phyloP scores from a whole-genome alignment of 2,797 vertebrate species.

The Danio aesculapii region DNA sequence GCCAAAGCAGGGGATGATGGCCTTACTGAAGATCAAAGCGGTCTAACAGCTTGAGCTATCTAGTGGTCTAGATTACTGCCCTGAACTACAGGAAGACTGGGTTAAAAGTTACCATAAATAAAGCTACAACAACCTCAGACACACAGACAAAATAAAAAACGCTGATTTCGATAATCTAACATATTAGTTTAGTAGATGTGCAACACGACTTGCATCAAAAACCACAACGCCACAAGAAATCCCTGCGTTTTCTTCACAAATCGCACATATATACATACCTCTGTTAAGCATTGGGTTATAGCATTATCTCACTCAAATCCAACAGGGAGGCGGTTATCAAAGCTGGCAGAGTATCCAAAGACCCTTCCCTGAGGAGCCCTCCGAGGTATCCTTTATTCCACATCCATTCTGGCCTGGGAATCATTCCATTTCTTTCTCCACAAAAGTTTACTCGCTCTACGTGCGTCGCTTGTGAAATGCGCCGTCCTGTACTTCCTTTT shows the following conservation, averaged over 20 bases:
- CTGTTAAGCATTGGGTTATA: constrained; percentile 67
- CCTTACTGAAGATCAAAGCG: constrained; percentile 55
- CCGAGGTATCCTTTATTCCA: constrained; percentile 66
- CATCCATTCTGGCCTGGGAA: constrained; percentile 56
- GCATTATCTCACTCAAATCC: constrained; percentile 66
- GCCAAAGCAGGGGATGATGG: constrained; percentile 53
- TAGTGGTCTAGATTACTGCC: constrained; percentile 42
- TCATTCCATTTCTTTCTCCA: constrained; percentile 63
- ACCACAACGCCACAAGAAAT: constrained; percentile 37
- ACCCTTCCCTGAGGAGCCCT: constrained; percentile 58
- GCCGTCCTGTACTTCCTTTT: constrained; percentile 46
- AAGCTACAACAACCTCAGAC: constrained; percentile 31
- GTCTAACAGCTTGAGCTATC: constrained; percentile 56
- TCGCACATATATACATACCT: constrained; percentile 61
- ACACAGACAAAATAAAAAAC: neutral
- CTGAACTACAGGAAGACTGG: constrained; percentile 50
- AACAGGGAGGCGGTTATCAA: constrained; percentile 63
- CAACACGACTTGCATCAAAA: constrained; percentile 8
- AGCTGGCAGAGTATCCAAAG: constrained; percentile 63
- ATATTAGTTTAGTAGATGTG: constrained; percentile 16
- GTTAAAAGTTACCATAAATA: constrained; percentile 52
- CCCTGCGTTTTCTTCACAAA: constrained; percentile 25
- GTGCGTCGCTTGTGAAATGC: constrained; percentile 40
- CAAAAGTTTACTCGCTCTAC: constrained; percentile 45
- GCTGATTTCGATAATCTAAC: neutral